Base-by-base conservation (phyloP, 2,888 invertebrate genomes). In the Catocala nupta region DNA sequence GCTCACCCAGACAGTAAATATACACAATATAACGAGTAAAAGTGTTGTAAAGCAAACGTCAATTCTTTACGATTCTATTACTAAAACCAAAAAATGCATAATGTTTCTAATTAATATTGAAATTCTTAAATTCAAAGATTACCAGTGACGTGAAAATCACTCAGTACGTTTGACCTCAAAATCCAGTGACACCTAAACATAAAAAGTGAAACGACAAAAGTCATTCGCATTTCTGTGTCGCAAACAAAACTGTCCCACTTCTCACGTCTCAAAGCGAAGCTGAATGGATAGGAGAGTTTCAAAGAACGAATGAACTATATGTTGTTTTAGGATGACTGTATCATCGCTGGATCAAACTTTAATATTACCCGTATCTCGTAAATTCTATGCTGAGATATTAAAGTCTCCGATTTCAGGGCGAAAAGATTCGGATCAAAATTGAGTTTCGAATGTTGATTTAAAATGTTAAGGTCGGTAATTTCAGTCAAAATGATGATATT, bases 201-300 rank as follows among this genome's bases (percentile, higher is more conserved):
- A 52, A 50, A 70, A 59, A 70, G 55, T 63, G 42, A 56, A 53
- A 58, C 64, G 70, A 68, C 75, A 76, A 70, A 75, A 75, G 70
- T 75, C 76, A 73, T 68, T 68, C 70, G 63, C 61, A 68, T 61
- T 57, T 67, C 63, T 66, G 70, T 59, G 64, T 65, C 47, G 73
- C 57, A 75, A 76, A 73, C 73, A 75, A 57, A 76, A 73, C 76
- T 76, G 75, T 60, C 66, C 76, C 54, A 76, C 57, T 76, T 75
- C 61, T 57, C 36, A 39, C 13, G 55, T 54, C 62, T 63, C 65
- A 63, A 72, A 72, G 64, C 72, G 58, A 57, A 60, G 56, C 39
- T 75, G 73, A 70, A 75, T 70, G 57, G 56, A 63, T 64, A 59
- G 63, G 52, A 61, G 59, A 60, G 63, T 73, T 70, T 66, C 63